Base-by-base conservation (phyloP, 37 sponge, comb jelly and placozoan genomes). In the Theonella swinhoei region DNA sequence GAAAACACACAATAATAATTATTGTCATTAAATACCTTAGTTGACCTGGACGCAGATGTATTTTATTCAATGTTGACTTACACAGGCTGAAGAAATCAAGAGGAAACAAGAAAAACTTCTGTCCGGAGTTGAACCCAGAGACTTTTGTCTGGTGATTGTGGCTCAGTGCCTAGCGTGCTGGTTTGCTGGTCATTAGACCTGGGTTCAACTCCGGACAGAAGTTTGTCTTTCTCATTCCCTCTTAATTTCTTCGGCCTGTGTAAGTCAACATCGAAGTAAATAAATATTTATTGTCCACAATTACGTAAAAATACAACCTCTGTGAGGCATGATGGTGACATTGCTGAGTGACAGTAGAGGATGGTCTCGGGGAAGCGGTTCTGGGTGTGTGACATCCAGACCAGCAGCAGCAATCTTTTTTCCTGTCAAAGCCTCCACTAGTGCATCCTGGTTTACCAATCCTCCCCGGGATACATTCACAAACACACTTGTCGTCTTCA, bases 361-460 rank as follows among this genome's bases (percentile, higher is more conserved):
- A 71, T 95, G 96, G 78, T 95, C 88, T 26, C 86, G 34, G 1
- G 93, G 94, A 43, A 95, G 84, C 32, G 88, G 94, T 63, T 93
- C 91, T 39, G 96, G 96, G 65, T 84, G 86, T 31, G 93, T 93
- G 62, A 93, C 94, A 75, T 95, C 93, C 39, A 95, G 74, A 19
- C 87, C 93, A 30, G 96, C 96, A 65, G 79, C 83, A 34, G 76
- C 87, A 42, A 95, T 92, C 29, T 22, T 42, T 17, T 77, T 75
- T 29, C 42, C 23, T 23, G 40, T 43, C 37, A 95, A 69, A 7
- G 94, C 94, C 25, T 61, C 43, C 4, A 72, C 81, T 32, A 95
- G 70, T 11, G 96, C 96, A 72, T 93, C 91, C 1, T 95, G 96
- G 78, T 95, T 88, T 1, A 95, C 94, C n/a, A 93, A 74, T 25